Evolutionary conservation across 2,888 invertebrate species (phyloP).

Genomic region (Folsomia candida): DNA sequence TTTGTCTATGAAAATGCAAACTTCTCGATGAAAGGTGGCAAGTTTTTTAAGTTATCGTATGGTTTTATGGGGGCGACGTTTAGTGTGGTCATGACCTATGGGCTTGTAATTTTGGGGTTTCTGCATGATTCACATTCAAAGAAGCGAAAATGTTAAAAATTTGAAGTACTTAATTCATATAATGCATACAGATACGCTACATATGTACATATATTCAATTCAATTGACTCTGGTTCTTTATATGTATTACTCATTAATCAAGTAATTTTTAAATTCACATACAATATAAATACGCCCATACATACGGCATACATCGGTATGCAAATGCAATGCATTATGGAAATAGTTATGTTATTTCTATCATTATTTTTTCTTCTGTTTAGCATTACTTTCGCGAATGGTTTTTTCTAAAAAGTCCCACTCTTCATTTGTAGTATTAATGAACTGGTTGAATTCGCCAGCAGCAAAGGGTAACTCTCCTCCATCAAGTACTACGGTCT

Average conservation of each 20-base stretch:
- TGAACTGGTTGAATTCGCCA: conserved; percentile 55
- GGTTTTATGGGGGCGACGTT: background rate
- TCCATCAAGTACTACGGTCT: conserved; percentile 57
- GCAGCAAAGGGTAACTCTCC: conserved; percentile 55
- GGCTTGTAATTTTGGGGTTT: background rate
- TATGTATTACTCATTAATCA: too few species aligned
- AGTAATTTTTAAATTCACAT: too few species aligned
- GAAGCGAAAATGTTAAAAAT: too few species aligned
- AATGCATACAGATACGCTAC: too few species aligned
- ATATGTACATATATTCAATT: too few species aligned
- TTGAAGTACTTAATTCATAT: too few species aligned
- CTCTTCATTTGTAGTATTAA: conserved; percentile 53
- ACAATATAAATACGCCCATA: too few species aligned
- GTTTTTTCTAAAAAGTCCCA: conserved; percentile 57
- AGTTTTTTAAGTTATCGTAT: background rate
- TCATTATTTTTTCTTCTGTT: conserved; percentile 42
- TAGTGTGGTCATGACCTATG: background rate
- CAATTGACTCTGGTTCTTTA: too few species aligned
- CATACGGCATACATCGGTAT: too few species aligned
- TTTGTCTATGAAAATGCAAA: background rate
- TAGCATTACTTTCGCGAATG: conserved; percentile 52
- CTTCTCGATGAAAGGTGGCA: background rate
- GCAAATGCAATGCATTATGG: too few species aligned
- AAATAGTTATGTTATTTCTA: too few species aligned
- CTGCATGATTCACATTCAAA: background rate